Evolutionary conservation across 2,113 vertebrate genomes (phyloP).

Genomic region (Cottus gobio): DNA sequence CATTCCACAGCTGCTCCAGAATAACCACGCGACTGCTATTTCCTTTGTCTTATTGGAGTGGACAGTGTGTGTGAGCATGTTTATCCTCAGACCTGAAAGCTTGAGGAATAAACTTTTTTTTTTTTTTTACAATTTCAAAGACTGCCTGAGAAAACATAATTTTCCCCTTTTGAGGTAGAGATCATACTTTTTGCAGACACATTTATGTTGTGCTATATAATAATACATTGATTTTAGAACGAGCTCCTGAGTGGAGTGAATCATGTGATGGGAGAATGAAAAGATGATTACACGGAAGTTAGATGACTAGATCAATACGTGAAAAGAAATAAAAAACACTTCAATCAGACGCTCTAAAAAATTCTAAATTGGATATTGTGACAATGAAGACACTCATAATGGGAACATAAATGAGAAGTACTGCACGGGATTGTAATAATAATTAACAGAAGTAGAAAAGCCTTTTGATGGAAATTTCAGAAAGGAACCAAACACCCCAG

Average conservation of each 20-base stretch:
- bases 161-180: slow-evolving; percentile 2
- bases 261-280: neutral
- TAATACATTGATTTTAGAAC: slow-evolving; percentile 39
- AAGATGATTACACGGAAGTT: slow-evolving; percentile 25
- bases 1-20: slow-evolving; percentile 10
- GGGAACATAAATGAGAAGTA: slow-evolving; percentile 8
- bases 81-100: neutral
- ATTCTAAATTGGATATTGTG: slow-evolving; percentile 29
- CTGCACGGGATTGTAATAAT: neutral
- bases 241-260: slow-evolving; percentile 25
- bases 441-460: neutral
- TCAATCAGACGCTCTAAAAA: slow-evolving; percentile 10
- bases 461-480: neutral
- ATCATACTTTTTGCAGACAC: slow-evolving; percentile 1
- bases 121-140: neutral
- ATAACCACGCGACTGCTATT: neutral
- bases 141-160: slow-evolving; percentile 15
- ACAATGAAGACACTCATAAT: slow-evolving; percentile 26
- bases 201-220: slow-evolving; percentile 25
- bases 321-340: slow-evolving; percentile 36
- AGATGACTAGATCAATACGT: slow-evolving; percentile 19
- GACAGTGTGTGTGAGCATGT: neutral
- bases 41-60: slow-evolving; percentile 11
- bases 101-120: slow-evolving; percentile 5
- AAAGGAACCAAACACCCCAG: neutral